Conservation (phyloP, 2,797 vertebrate genomes). For the Staurois parvus region DNA sequence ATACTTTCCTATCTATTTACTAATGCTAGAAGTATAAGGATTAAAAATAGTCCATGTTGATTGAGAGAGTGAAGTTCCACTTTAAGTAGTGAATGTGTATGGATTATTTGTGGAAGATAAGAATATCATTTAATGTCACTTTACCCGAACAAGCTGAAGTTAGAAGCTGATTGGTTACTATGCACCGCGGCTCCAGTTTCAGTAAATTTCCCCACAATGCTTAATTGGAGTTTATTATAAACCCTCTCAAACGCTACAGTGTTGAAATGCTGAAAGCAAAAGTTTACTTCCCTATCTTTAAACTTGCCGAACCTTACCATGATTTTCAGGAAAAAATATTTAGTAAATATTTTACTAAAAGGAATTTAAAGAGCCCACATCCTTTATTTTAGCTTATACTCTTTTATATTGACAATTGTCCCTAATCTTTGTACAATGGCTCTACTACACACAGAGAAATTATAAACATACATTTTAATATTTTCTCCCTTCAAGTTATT, state of each 20-base stretch:
- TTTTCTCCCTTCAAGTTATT: conserved; percentile 8
- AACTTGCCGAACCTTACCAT: not conserved
- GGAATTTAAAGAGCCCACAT: conserved; percentile 53
- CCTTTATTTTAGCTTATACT: conserved; percentile 9
- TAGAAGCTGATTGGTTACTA: too few relatives aligned
- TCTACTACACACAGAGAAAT: conserved; percentile 23
- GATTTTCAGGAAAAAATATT: too few relatives aligned
- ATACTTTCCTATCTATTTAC: too few relatives aligned
- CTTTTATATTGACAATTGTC: conserved; percentile 28
- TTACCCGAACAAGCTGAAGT: too few relatives aligned
- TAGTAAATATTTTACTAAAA: too few relatives aligned
- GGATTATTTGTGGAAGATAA: too few relatives aligned
- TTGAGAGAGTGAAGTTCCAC: too few relatives aligned
- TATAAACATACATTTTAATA: conserved; percentile 4
- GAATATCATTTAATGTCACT: too few relatives aligned
- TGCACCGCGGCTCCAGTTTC: too few relatives aligned
- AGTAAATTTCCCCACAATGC: not conserved
- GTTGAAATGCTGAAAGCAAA: not conserved
- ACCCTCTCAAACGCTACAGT: not conserved
- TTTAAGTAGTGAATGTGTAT: too few relatives aligned
- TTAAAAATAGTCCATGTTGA: too few relatives aligned
- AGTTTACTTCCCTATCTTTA: not conserved
- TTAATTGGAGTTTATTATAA: not conserved
- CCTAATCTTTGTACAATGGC: conserved; percentile 32
- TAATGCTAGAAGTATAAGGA: too few relatives aligned